Evolutionary conservation across 2,797 vertebrate genomes (phyloP), one percentile per base, ranked within the genome.

Genomic region (Trichosurus vulpecula): DNA sequence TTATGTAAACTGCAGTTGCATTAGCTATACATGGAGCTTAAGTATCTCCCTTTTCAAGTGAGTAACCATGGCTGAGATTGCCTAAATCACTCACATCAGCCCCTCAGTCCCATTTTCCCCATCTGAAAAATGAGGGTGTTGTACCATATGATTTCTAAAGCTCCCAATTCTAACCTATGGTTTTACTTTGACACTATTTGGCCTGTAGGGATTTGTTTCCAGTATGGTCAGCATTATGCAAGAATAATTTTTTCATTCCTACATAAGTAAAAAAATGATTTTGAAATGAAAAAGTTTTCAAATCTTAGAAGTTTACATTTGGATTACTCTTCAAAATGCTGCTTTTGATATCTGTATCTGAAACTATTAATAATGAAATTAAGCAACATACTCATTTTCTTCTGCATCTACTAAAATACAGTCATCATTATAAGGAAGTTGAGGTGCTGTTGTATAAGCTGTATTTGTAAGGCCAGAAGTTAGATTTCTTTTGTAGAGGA

Each of bases 321-420:
- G 54, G 95, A 93, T 95, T 19, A 41, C 8, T 92, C 58, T 57
- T 81, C 41, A 95, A 52, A 51, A 56, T 90, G 91, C 30, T 61
- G 56, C 54, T 92, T 95, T 95, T 61, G 56, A 30, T 93, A 51
- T 89, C 30, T 93, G 93, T 61, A 87, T 95, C 54, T 94, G 41
- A 66, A 55, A 93, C 14, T 96, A 91, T n/a, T 57, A 94, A 95
- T 61, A 61, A 53, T 97, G 92, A 94, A 93, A 56, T 41, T 97
- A 98, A 92, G 95, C 90, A 95, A 93, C 92, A 95, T 98, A 98
- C 54, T 99, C 98, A 0, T 98, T 98, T 97, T 99, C 99, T 97
- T 99, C 99, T 0, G 98, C 98, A 93, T 99, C 99, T 97, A 99
- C 98, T 97, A 99, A 98, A 96, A 98, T 98, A 51, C 98, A 98